Evolutionary conservation across 2,113 vertebrate species (phyloP).

Genomic region (Epinephelus cyanopodus): DNA sequence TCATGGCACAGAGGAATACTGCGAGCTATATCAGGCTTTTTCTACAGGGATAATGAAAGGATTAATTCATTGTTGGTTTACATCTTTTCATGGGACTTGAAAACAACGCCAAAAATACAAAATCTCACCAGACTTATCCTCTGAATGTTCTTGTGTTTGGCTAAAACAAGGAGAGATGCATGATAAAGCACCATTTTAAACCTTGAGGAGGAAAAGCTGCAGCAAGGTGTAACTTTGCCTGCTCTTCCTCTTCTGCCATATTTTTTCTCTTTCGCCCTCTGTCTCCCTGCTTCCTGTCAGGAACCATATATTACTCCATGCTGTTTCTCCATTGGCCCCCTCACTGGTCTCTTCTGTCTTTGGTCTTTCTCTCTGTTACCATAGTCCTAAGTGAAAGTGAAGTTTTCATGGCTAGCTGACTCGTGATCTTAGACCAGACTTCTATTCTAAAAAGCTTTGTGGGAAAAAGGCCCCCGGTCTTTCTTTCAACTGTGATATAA

Average conservation of each 20-base stretch:
- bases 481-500: constrained; percentile 23
- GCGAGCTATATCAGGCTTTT: background rate
- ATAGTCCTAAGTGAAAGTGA: constrained; percentile 60
- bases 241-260: constrained; percentile 1
- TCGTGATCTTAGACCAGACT: constrained; percentile 44
- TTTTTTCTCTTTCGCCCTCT: constrained; percentile 27
- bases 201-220: constrained; percentile 22
- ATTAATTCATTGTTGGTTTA: background rate
- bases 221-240: constrained; percentile 1
- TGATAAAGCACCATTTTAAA: constrained; percentile 12
- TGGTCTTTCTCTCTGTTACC: constrained; percentile 33
- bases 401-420: constrained; percentile 62
- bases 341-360: constrained; percentile 41
- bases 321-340: constrained; percentile 10
- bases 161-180: background rate
- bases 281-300: constrained; percentile 47
- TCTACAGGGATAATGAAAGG: background rate
- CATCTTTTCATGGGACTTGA: background rate
- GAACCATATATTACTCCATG: constrained; percentile 56
- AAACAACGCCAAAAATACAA: background rate
- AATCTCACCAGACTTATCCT: background rate
- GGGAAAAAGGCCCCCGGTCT: constrained; percentile 41
- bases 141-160: background rate
- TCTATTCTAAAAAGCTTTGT: constrained; percentile 54
- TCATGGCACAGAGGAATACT: background rate